phyloP scores from a whole-genome alignment of 2,888 invertebrate species.

The Pinctada fucata region DNA sequence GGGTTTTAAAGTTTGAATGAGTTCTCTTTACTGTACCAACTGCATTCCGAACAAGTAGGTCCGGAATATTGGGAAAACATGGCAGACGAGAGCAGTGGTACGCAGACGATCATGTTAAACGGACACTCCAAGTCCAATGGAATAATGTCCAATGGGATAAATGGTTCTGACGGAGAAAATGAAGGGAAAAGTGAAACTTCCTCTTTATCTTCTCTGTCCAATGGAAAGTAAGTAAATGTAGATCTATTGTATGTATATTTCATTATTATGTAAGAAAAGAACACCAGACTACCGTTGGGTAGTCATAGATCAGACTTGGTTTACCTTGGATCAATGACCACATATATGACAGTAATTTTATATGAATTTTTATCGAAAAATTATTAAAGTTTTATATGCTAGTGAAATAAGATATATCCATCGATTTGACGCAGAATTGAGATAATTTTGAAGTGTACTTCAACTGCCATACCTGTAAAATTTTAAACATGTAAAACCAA shows the following conservation, averaged over 20 bases:
- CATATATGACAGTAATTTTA: too few relatives aligned
- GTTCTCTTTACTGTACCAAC: not conserved
- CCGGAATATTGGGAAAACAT: slow-evolving; percentile 19
- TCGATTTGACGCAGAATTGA: too few relatives aligned
- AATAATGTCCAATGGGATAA: slow-evolving; percentile 17
- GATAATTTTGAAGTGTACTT: too few relatives aligned
- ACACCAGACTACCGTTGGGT: too few relatives aligned
- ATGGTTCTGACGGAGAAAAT: slow-evolving; percentile 14
- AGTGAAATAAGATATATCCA: too few relatives aligned
- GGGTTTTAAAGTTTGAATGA: slow-evolving; percentile 22
- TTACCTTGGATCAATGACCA: too few relatives aligned
- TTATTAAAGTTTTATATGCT: too few relatives aligned
- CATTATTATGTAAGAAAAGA: too few relatives aligned
- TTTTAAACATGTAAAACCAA: too few relatives aligned
- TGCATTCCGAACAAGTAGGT: not conserved
- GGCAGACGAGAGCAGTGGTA: slow-evolving; percentile 17
- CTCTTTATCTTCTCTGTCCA: slow-evolving; percentile 7
- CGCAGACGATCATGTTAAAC: not conserved
- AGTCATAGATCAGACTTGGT: too few relatives aligned
- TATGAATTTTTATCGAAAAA: too few relatives aligned
- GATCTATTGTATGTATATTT: not conserved
- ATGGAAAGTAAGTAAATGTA: not conserved
- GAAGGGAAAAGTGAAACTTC: slow-evolving; percentile 22
- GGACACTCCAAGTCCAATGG: slow-evolving; percentile 12
- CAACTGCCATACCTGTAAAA: too few relatives aligned